Conservation (phyloP, 2,797 vertebrate genomes). For the Gadopsis bispinosus region DNA sequence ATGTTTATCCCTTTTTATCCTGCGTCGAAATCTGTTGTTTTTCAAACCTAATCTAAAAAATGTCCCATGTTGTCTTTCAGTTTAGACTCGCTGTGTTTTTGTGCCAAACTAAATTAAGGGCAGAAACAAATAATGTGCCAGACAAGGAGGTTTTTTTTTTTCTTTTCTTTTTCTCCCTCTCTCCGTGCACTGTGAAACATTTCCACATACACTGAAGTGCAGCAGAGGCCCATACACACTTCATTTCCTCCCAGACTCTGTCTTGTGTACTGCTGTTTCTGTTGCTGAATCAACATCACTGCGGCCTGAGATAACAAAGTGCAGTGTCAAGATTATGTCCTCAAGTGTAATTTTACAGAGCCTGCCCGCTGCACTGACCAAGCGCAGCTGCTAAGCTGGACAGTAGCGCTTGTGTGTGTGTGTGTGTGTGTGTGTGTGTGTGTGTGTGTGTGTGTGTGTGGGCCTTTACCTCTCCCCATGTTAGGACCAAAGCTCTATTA, state of each 20-base stretch:
- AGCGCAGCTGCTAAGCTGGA: conserved; percentile 57
- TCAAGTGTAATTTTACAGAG: conserved; percentile 81
- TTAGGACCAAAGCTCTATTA: neutral
- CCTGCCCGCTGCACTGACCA: conserved; percentile 59
- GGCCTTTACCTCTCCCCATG: neutral
- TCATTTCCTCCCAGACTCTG: conserved; percentile 73
- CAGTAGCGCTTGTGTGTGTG: conserved; percentile 1
- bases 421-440: conserved; percentile 18
- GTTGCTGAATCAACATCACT: conserved; percentile 71
- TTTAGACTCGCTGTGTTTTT: conserved; percentile 37
- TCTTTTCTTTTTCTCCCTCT: too few relatives aligned
- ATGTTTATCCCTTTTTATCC: conserved; percentile 39
- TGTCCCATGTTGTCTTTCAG: conserved; percentile 49
- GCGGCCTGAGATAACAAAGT: conserved; percentile 68
- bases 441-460: neutral
- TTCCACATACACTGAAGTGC: conserved; percentile 50
- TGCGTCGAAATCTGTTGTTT: conserved; percentile 44
- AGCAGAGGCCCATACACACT: conserved; percentile 68
- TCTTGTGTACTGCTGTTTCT: conserved; percentile 57
- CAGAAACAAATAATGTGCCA: conserved; percentile 40
- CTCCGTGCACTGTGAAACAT: conserved; percentile 35
- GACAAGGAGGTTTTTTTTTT: conserved; percentile 14
- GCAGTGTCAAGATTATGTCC: conserved; percentile 79
- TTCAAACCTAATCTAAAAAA: conserved; percentile 49
- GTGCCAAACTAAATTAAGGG: conserved; percentile 54